Conservation (phyloP, 1,140 invertebrate species). For the Platorchestia sp. region DNA sequence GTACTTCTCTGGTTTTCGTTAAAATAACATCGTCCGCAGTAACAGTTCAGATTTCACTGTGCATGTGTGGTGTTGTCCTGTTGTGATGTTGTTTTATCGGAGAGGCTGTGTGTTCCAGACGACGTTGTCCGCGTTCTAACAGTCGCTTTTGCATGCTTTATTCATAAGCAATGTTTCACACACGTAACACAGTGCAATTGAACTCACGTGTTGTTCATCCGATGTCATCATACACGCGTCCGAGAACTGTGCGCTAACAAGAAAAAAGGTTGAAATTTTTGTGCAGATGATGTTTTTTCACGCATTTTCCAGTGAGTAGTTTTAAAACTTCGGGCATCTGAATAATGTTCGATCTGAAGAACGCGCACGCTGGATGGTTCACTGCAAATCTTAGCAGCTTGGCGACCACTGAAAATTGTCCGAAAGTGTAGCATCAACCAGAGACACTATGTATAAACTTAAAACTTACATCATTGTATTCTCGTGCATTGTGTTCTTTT, state of each 20-base stretch:
- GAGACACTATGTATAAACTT: background rate
- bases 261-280: too few species aligned
- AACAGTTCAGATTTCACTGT: background rate
- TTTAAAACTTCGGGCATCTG: background rate
- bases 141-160: background rate
- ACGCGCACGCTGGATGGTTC: too few species aligned
- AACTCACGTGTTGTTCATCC: background rate
- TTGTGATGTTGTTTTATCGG: background rate
- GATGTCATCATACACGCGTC: background rate
- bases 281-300: too few species aligned
- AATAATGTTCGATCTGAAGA: too few species aligned
- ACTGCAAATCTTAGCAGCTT: too few species aligned
- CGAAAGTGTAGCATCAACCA: background rate
- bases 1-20: background rate
- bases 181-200: background rate
- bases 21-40: background rate
- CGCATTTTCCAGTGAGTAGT: background rate
- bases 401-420: too few species aligned
- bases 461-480: background rate
- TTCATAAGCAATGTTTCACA: background rate
- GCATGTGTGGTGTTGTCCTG: background rate
- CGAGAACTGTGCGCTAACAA: background rate
- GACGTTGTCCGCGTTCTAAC: background rate
- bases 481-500: background rate
- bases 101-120: background rate